Percentiles rank a stretch among this genome's conserved stretches.
Conservation (phyloP, 2,113 vertebrate species). For the Burhinus oedicnemus region DNA sequence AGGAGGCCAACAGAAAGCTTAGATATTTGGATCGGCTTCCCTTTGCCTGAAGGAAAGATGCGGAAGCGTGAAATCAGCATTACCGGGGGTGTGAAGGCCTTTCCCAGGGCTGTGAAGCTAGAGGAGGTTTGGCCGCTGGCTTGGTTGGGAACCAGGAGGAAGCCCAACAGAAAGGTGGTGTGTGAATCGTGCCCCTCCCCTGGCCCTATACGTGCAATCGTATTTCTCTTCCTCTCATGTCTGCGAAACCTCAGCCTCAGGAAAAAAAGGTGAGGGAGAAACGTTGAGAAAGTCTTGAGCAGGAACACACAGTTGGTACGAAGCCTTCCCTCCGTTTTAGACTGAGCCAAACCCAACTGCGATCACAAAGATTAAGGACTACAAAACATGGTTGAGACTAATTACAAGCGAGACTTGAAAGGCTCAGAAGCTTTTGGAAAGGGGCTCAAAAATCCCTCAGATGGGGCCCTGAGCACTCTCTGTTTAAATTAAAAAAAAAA, state of each 20-base stretch:
- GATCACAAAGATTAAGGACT: neutral
- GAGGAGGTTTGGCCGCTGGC: neutral
- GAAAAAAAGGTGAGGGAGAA: neutral
- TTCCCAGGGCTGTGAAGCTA: neutral
- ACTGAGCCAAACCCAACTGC: neutral
- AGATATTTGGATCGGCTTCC: neutral
- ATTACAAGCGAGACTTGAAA: neutral
- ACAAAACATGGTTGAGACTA: neutral
- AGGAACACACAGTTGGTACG: neutral
- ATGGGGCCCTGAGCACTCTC: neutral
- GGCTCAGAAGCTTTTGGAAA: neutral
- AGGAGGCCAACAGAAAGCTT: neutral
- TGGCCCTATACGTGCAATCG: accelerated
- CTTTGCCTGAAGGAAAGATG: neutral
- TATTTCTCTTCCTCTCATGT: neutral
- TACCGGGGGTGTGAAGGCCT: neutral
- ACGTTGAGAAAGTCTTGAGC: neutral
- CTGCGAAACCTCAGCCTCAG: neutral
- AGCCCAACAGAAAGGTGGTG: neutral
- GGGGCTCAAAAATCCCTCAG: neutral
- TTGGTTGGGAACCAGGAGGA: neutral
- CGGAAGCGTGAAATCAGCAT: neutral
- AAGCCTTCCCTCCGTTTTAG: neutral
- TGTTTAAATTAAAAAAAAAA: neutral
- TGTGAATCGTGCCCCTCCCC: accelerated